phyloP scores from a whole-genome alignment of 2,113 vertebrate species.

The Heptranchias perlo region DNA sequence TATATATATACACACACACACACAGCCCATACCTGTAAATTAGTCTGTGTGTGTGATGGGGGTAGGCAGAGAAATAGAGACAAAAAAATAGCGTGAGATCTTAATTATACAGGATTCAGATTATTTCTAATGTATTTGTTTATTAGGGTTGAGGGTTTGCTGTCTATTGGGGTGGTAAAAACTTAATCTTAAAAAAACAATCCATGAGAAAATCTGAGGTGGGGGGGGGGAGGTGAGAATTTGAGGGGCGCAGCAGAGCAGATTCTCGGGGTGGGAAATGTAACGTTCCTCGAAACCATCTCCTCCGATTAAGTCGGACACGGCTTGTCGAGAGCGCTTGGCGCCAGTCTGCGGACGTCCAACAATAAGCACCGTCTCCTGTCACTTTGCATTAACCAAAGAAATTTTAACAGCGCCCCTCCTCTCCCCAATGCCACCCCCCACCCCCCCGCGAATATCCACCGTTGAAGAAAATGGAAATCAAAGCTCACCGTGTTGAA shows the following conservation, averaged over 20 bases:
- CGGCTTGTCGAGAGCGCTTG: slow-evolving; percentile 67
- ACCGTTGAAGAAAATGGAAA: background rate
- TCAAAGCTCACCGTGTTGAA: background rate
- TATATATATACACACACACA: background rate
- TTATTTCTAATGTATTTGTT: background rate
- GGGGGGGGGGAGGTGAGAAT: background rate
- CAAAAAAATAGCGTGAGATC: background rate
- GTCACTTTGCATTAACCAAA: slow-evolving; percentile 82
- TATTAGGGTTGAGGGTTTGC: background rate
- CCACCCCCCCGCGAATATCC: slow-evolving; percentile 46
- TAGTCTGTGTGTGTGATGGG: background rate
- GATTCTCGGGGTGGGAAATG: slow-evolving; percentile 4
- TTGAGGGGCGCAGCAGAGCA: background rate
- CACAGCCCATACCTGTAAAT: background rate
- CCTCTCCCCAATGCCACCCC: slow-evolving; percentile 43
- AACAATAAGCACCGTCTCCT: slow-evolving; percentile 80
- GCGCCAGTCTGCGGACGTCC: slow-evolving; percentile 80
- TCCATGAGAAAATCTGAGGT: background rate
- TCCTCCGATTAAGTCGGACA: slow-evolving; percentile 61
- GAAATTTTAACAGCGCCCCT: slow-evolving; percentile 59
- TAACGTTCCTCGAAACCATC: slow-evolving; percentile 41
- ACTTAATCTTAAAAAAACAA: background rate
- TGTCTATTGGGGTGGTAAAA: background rate
- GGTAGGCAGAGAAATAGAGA: background rate
- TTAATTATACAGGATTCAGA: background rate